These are phyloP conservation scores for Nemopilema nomurai DNA, from an alignment of 30 jellyfish, hydroid and myxozoan species.

Conservation along the genomic window DNA sequence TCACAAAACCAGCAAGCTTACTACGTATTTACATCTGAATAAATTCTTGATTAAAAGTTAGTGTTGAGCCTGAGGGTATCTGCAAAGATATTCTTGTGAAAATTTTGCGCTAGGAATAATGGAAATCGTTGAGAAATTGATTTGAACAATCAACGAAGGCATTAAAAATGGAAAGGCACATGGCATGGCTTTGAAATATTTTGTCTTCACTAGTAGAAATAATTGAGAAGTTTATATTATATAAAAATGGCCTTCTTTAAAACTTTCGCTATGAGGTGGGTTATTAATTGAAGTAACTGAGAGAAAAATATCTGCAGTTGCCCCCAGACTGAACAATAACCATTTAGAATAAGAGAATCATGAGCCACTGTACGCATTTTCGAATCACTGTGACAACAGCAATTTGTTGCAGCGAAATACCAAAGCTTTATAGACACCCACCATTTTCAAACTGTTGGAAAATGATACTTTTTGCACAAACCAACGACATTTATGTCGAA, in stretches of 20 bases:
- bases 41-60: background rate
- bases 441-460: too few species aligned
- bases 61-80: conserved; percentile 58
- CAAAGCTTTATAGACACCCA: too few species aligned
- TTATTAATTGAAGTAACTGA: background rate
- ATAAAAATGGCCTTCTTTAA: too few species aligned
- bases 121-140: too few species aligned
- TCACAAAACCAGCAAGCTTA: background rate
- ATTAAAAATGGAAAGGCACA: background rate
- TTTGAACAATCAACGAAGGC: background rate
- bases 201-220: too few species aligned
- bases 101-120: background rate
- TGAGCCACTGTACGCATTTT: too few species aligned
- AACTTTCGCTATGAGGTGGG: background rate
- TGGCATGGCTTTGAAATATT: too few species aligned
- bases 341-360: background rate
- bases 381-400: background rate
- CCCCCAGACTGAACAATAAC: conserved; percentile 80
- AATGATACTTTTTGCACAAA: too few species aligned
- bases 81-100: conserved; percentile 10
- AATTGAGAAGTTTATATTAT: too few species aligned
- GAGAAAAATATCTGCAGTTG: conserved; percentile 63
- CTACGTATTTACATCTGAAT: background rate
- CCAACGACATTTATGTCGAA: too few species aligned
- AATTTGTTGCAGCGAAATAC: too few species aligned